Base-by-base conservation (phyloP, 2,888 invertebrate genomes). In the Oscheius onirici region DNA sequence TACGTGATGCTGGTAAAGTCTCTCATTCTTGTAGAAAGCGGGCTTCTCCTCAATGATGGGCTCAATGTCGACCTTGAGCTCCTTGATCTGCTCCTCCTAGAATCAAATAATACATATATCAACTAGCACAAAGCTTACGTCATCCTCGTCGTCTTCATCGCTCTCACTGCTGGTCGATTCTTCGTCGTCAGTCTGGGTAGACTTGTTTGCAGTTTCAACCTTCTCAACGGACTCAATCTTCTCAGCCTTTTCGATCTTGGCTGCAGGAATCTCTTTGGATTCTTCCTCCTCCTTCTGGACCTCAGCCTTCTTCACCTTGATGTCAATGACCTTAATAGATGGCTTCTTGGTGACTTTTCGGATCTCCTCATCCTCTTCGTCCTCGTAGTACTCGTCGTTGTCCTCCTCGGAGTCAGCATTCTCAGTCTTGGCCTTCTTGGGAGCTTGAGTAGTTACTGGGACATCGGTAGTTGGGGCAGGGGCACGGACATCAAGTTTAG, bases 11-110 rank as follows among this genome's bases (percentile, higher is more conserved):
- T 84, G 82, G 40, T 82, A 65, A n/a, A 84, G 77, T 46, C 75
- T 75, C 61, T 83, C 82, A 44, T 83, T 83, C 11, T 77, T 71
- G 72, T 79, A 81, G 78, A 76, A 84, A 26, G 82, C 73, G 24
- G 81, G 80, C 52, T 77, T 76, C 67, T 84, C 83, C 60, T 79
- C 78, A 49, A 85, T 80, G 68, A 85, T 85, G 13, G 86, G 86
- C 74, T 86, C 86, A 51, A 86, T 83, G 69, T 82, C 82, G 20
- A 86, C 84, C 66, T 66, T 66, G 41, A 77, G 76, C 26, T 77
- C 75, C 57, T 75, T 76, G 69, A 77, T 61, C 70, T 73, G 73
- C 66, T 78, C 73, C 72, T 75, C n/a, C n/a, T n/a, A n/a, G 51
- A 67, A 69, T 72, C 41, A 22, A 40, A 28, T 26, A 15, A 52